Evolutionary conservation across 2,888 invertebrate species (phyloP), one percentile per base, ranked within the genome.

Genomic region (Drosophila ezoana): DNA sequence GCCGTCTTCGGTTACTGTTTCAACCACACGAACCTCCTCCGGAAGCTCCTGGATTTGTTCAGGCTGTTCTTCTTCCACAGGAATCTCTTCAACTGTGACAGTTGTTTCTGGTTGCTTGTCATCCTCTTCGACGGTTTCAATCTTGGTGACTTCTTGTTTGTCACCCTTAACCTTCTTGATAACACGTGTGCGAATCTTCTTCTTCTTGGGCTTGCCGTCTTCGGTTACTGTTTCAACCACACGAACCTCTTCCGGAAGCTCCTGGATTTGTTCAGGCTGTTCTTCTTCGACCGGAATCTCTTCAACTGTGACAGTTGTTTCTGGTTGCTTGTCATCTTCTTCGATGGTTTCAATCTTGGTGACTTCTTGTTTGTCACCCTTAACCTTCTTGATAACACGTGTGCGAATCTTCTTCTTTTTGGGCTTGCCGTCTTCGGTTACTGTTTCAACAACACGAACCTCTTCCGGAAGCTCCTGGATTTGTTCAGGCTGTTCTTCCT

Each of bases 341-440:
- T 76, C 75, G 10, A 76, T 67, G 1, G 75, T 76, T 41, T 76
- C 74, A 9, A 76, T 76, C 58, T 73, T 76, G 8, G 75, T 73
- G 18, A 76, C 53, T 48, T 76, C 74, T 64, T 76, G 74, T 10
- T 73, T 76, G 48, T 58, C 74, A 44, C 70, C 75, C 45, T 70
- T 76, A 8, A 73, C 41, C 64, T 74, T 76, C 9, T 76, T 76
- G 52, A 76, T 73, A 1, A 76, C 54, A 23, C 75, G 75, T 3
- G 75, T 75, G 18, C 75, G 73, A 0, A 70, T 73, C 63, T 72
- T 75, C 48, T 54, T 75, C 18, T 70, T 67, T 43, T 52, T 73
- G 0, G 75, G 75, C 9, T 51, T 75, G 4, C 75, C 75, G n/a
- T 73, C 73, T 52, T 75, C 75, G 0, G 66, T 18, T 0, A 73